Evolutionary conservation across 1,140 invertebrate genomes (phyloP).

Genomic region (Stenopsyche tienmushanensis): DNA sequence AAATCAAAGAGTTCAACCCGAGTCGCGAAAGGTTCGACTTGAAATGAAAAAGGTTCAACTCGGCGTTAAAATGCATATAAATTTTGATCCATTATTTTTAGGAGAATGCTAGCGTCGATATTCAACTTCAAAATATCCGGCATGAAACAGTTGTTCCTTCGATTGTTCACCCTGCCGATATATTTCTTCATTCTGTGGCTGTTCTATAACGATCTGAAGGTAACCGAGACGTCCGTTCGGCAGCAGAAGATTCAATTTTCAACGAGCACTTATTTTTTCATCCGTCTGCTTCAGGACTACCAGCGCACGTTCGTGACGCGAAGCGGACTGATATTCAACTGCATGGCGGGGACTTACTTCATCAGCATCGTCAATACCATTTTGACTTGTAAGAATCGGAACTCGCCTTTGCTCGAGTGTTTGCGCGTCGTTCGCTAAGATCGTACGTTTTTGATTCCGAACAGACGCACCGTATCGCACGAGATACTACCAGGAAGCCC

Average conservation of each 20-base stretch:
- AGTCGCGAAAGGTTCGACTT: too few species aligned
- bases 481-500: slow-evolving; percentile 85
- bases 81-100: slow-evolving; percentile 50
- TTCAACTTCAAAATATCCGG: slow-evolving; percentile 75
- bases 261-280: not conserved
- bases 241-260: not conserved
- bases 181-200: slow-evolving; percentile 77
- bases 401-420: too few species aligned
- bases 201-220: slow-evolving; percentile 73
- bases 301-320: slow-evolving; percentile 74
- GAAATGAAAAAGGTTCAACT: too few species aligned
- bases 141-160: slow-evolving; percentile 69
- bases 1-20: too few species aligned
- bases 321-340: slow-evolving; percentile 81
- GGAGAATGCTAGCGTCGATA: slow-evolving; percentile 72
- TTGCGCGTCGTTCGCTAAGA: too few species aligned
- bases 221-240: not conserved
- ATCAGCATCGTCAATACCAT: slow-evolving; percentile 78
- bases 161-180: slow-evolving; percentile 74
- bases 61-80: not conserved
- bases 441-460: too few species aligned
- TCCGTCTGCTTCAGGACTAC: slow-evolving; percentile 55
- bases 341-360: slow-evolving; percentile 74
- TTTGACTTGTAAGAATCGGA: slow-evolving; percentile 67
- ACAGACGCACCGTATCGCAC: slow-evolving; percentile 81